Conservation (phyloP, 2,113 vertebrate genomes). For the Erythrocercus mccallii region DNA sequence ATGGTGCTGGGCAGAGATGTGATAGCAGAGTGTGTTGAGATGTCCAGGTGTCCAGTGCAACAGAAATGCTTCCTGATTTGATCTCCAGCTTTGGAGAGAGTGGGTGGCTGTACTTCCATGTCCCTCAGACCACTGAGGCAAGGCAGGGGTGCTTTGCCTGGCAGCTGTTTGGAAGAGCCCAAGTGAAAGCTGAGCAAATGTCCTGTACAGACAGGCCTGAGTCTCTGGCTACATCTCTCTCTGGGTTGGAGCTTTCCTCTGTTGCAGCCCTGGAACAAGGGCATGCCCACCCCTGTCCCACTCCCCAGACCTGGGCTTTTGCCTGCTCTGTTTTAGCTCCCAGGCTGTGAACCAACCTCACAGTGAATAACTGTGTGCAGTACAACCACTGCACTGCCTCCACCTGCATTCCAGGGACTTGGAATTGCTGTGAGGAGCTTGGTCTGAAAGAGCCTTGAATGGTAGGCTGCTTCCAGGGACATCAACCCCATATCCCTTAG, state of each 20-base stretch:
- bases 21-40: not conserved
- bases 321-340: not conserved
- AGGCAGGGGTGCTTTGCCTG: not conserved
- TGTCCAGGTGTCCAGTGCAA: not conserved
- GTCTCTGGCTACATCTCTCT: not conserved
- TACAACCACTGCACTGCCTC: not conserved
- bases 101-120: not conserved
- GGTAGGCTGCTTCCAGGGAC: not conserved
- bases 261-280: not conserved
- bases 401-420: not conserved
- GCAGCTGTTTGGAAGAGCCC: not conserved
- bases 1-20: not conserved
- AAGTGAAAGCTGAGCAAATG: not conserved
- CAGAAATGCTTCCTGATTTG: not conserved
- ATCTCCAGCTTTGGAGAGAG: not conserved
- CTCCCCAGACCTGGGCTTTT: not conserved
- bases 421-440: not conserved
- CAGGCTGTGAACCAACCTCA: not conserved
- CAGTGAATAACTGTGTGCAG: not conserved
- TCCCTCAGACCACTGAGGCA: not conserved
- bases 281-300: not conserved
- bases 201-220: not conserved
- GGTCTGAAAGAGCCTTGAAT: not conserved
- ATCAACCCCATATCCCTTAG: not conserved
- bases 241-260: not conserved